These are phyloP conservation scores for Lepidochitona cinerea DNA, from an alignment of 2,888 invertebrate genomes.

Conservation along the genomic window DNA sequence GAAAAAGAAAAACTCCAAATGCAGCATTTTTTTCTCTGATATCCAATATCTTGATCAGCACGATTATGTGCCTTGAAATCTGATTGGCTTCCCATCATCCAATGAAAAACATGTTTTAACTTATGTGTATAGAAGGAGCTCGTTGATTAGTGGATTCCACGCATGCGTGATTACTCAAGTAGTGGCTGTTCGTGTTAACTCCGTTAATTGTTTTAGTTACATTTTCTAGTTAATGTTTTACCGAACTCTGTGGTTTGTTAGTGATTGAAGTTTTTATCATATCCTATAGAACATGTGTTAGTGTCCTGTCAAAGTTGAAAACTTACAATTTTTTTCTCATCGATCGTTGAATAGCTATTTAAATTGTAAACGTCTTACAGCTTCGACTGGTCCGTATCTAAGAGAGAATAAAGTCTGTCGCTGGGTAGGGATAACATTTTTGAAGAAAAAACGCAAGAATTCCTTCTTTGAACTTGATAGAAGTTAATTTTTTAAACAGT, in stretches of 20 bases:
- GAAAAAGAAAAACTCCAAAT: background rate
- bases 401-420: no score
- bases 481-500: no score
- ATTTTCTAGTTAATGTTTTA: background rate
- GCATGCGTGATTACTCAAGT: background rate
- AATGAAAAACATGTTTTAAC: background rate
- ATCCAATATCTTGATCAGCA: background rate
- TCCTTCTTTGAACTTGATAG: no score
- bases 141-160: background rate
- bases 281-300: background rate
- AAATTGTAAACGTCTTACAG: no score
- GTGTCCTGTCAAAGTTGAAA: background rate
- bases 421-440: no score
- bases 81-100: background rate
- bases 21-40: background rate
- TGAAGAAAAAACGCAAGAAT: no score
- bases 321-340: background rate
- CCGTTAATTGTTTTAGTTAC: constrained; percentile 6
- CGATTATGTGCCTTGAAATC: background rate
- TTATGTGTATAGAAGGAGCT: background rate
- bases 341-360: background rate
- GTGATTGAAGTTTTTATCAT: background rate
- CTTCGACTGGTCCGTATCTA: no score
- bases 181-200: background rate
- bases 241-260: background rate